phyloP scores from a whole-genome alignment of 2,113 vertebrate genomes.

The Oxyura jamaicensis region DNA sequence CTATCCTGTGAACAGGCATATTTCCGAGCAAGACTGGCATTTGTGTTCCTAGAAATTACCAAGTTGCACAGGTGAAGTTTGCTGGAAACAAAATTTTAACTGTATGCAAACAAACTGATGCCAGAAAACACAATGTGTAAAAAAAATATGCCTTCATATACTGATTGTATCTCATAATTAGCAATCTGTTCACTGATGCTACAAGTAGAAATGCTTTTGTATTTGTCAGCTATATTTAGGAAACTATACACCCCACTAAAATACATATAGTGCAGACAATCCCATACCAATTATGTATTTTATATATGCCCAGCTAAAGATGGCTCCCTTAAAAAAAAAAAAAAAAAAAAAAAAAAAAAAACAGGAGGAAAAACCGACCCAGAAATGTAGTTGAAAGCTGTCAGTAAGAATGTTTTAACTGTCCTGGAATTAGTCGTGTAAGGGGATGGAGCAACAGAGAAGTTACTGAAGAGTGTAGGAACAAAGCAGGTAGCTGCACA shows the following conservation, averaged over 20 bases:
- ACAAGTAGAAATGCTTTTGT: constrained; percentile 17
- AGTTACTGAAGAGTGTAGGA: neutral
- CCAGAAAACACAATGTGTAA: constrained; percentile 25
- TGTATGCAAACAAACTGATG: constrained; percentile 38
- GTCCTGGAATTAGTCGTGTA: constrained; percentile 18
- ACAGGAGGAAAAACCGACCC: constrained; percentile 1
- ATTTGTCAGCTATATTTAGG: constrained; percentile 25
- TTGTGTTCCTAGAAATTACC: neutral
- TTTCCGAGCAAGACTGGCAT: neutral
- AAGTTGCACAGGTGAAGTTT: constrained; percentile 35
- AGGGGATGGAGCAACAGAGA: neutral
- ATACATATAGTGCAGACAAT: constrained; percentile 24
- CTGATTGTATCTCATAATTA: constrained; percentile 51
- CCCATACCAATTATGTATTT: constrained; percentile 27
- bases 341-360: neutral
- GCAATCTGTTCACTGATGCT: constrained; percentile 34
- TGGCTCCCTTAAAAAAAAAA: too few species aligned
- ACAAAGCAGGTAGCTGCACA: neutral
- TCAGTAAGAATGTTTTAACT: constrained; percentile 23
- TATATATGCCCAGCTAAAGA: neutral
- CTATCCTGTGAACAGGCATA: neutral
- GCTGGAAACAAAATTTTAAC: constrained; percentile 40
- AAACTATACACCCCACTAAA: constrained; percentile 23
- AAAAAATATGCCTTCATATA: neutral
- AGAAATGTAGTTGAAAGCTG: neutral